Percentiles rank a stretch among this genome's conserved stretches.
Conservation (phyloP, 2,113 vertebrate genomes). For the Brienomyrus brachyistius region DNA sequence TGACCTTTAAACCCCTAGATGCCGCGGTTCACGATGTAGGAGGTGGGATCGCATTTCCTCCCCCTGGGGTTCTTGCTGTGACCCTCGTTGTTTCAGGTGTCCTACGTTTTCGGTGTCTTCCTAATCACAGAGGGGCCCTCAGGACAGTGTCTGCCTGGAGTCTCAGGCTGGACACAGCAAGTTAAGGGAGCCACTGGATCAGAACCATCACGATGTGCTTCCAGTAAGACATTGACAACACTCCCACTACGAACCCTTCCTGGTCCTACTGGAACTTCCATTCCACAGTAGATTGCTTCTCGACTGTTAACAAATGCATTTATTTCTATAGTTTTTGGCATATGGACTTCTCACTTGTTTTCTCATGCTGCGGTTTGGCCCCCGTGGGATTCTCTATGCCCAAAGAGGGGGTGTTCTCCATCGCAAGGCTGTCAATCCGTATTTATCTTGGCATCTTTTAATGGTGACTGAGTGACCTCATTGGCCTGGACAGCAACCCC, state of each 20-base stretch:
- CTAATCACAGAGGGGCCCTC: neutral
- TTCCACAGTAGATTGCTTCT: neutral
- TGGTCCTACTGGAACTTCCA: too few species aligned
- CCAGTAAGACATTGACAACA: neutral
- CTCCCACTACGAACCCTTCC: too few species aligned
- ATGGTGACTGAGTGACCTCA: neutral
- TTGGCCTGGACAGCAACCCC: neutral
- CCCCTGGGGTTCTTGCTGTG: neutral
- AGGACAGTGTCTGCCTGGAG: neutral
- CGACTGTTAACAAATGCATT: neutral
- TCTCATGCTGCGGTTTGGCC: neutral
- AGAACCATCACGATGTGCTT: neutral
- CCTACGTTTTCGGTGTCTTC: neutral
- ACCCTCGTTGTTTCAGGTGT: neutral
- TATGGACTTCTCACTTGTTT: neutral
- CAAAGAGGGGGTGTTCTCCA: neutral
- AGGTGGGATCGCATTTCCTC: neutral
- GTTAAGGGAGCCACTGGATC: neutral
- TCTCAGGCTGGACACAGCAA: neutral
- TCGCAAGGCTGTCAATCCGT: neutral
- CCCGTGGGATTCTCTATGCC: neutral
- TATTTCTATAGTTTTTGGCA: neutral
- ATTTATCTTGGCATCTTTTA: neutral
- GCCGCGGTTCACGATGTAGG: neutral
- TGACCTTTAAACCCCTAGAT: neutral